phyloP scores from a whole-genome alignment of 2,888 invertebrate genomes.

The Candidula unifasciata region DNA sequence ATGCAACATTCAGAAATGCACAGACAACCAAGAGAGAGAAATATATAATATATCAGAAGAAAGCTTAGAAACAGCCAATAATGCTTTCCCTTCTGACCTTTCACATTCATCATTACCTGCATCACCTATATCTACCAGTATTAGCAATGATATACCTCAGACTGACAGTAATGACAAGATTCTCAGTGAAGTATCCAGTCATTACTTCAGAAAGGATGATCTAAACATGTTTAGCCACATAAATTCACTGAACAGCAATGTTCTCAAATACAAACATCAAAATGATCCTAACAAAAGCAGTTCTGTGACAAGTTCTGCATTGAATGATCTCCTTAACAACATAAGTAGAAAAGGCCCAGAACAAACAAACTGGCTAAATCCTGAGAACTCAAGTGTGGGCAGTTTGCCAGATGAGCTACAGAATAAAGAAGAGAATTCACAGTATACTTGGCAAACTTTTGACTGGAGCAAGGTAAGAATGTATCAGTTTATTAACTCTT shows the following conservation, averaged over 20 bases:
- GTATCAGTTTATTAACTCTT: background rate
- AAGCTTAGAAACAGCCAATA: background rate
- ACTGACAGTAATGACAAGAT: background rate
- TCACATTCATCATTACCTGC: background rate
- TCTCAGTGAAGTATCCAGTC: conserved; percentile 21
- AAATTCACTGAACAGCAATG: background rate
- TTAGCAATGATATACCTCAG: background rate
- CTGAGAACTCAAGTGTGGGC: background rate
- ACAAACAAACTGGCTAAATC: background rate
- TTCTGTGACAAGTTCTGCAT: background rate
- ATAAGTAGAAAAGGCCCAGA: background rate
- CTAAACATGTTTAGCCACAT: background rate
- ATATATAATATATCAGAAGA: conserved; percentile 35
- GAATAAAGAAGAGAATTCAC: conserved; percentile 2
- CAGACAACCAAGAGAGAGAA: conserved; percentile 29
- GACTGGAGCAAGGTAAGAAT: conserved; percentile 59
- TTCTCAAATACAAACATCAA: conserved; percentile 24
- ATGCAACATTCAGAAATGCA: conserved; percentile 63
- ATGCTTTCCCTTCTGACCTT: background rate
- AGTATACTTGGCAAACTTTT: conserved; percentile 41
- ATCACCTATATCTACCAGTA: conserved; percentile 18
- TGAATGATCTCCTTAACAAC: background rate
- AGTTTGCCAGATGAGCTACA: background rate
- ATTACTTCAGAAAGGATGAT: background rate
- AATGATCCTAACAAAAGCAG: conserved; percentile 11